These are phyloP conservation scores for Maconellicoccus hirsutus DNA, from an alignment of 1,140 invertebrate species.

Conservation along the genomic window DNA sequence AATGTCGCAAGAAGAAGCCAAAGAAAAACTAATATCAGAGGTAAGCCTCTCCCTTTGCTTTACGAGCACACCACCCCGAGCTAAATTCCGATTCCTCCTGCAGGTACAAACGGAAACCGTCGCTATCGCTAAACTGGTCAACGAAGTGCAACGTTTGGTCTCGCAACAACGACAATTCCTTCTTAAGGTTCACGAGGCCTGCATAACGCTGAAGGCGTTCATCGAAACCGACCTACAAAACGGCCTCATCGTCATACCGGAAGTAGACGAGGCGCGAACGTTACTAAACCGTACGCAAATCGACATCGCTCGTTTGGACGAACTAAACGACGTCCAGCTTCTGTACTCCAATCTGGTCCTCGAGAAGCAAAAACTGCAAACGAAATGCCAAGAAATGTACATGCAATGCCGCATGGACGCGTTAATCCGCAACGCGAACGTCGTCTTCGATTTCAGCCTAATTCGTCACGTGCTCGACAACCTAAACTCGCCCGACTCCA, in stretches of 20 bases:
- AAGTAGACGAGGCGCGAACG: conserved; percentile 50
- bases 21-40: conserved; percentile 50
- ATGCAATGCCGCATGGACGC: conserved; percentile 58
- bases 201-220: conserved; percentile 56
- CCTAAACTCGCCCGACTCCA: conserved; percentile 42
- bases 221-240: conserved; percentile 57
- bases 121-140: conserved; percentile 42
- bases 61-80: too few species aligned
- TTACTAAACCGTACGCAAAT: conserved; percentile 34
- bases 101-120: conserved; percentile 41
- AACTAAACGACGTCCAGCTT: conserved; percentile 25
- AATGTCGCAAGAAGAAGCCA: conserved; percentile 52
- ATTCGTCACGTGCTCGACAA: conserved; percentile 47
- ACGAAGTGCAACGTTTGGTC: conserved; percentile 49
- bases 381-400: conserved; percentile 57
- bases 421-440: conserved; percentile 49
- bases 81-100: not conserved
- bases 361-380: conserved; percentile 36
- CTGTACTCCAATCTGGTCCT: conserved; percentile 23
- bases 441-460: conserved; percentile 44
- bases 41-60: conserved; percentile 34
- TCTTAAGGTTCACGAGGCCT: conserved; percentile 57
- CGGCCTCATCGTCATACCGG: conserved; percentile 42
- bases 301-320: conserved; percentile 23
- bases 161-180: conserved; percentile 55